A percentile compares a stretch with the other conserved stretches of the same genome.
Evolutionary conservation across 2,113 vertebrate genomes (phyloP).

Genomic region (Garra rufa): DNA sequence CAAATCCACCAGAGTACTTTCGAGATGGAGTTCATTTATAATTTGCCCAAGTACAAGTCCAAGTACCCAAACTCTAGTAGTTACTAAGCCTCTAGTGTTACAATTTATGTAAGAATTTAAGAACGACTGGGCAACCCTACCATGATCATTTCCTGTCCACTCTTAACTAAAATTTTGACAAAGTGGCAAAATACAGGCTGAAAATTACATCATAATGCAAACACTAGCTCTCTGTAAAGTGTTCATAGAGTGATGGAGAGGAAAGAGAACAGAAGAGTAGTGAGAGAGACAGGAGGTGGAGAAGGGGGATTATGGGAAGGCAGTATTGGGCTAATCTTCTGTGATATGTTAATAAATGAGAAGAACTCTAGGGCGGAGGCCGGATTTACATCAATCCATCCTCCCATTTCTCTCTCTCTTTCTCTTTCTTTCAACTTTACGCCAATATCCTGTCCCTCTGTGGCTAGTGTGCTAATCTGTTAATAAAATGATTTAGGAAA

Average conservation of each 20-base stretch:
- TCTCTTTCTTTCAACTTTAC: neutral
- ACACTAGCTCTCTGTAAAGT: constrained; percentile 74
- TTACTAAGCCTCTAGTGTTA: neutral
- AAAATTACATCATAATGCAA: constrained; percentile 32
- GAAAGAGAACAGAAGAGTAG: constrained; percentile 42
- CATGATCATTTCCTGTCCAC: constrained; percentile 14
- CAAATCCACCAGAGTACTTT: too few relatives aligned
- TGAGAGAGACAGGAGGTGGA: constrained; percentile 39
- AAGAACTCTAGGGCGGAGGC: constrained; percentile 8
- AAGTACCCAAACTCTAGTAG: neutral
- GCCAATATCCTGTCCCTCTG: neutral
- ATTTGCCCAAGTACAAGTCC: too few relatives aligned
- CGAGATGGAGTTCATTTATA: too few relatives aligned
- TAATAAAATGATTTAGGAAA: constrained; percentile 37
- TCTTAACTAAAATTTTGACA: neutral
- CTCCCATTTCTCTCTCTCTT: constrained; percentile 6
- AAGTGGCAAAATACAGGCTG: neutral
- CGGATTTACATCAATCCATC: constrained; percentile 33
- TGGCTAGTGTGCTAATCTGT: constrained; percentile 21
- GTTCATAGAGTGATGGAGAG: constrained; percentile 67
- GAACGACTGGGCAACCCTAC: neutral
- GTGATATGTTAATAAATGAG: constrained; percentile 34
- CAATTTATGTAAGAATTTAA: neutral
- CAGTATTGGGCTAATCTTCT: constrained; percentile 33
- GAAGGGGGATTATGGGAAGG: constrained; percentile 31